Evolutionary conservation across 2,797 vertebrate species (phyloP).

Genomic region (Sebastes kiyomatsui): DNA sequence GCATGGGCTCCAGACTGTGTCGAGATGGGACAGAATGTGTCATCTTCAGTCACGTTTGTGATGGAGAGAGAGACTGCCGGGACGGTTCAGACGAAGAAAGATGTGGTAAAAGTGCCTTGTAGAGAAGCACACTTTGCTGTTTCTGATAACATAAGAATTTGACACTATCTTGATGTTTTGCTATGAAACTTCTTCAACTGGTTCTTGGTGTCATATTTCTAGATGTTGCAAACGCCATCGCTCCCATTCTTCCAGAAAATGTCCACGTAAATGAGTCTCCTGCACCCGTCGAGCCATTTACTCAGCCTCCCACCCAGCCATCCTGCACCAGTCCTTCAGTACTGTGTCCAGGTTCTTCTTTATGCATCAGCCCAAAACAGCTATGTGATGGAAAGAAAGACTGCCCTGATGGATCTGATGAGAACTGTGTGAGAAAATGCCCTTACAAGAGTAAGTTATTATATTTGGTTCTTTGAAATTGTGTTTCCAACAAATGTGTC

Average conservation of each 20-base stretch:
- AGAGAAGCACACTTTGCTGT: background rate
- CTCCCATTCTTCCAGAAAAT: background rate
- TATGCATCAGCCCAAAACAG: slow-evolving; percentile 76
- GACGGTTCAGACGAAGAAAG: slow-evolving; percentile 88
- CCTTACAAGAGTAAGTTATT: slow-evolving; percentile 71
- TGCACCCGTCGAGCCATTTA: fast-evolving
- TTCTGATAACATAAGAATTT: background rate
- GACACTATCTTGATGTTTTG: background rate
- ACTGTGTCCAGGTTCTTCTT: slow-evolving; percentile 74
- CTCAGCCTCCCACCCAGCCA: slow-evolving; percentile 25
- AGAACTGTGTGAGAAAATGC: slow-evolving; percentile 81
- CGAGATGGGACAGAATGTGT: slow-evolving; percentile 75
- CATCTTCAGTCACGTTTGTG: slow-evolving; percentile 81
- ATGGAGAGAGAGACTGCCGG: slow-evolving; percentile 83
- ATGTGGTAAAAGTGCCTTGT: slow-evolving; percentile 57
- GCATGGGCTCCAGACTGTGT: slow-evolving; percentile 73
- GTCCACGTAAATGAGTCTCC: background rate
- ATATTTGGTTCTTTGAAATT: background rate
- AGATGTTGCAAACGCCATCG: background rate
- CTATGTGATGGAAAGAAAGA: slow-evolving; percentile 87
- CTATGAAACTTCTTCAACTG: background rate
- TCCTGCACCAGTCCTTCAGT: slow-evolving; percentile 76
- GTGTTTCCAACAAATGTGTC: background rate
- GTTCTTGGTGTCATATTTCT: slow-evolving; percentile 27
- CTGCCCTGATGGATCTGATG: slow-evolving; percentile 87